These are phyloP conservation scores for Gambusia affinis DNA, from an alignment of 2,113 vertebrate species.

Conservation along the genomic window DNA sequence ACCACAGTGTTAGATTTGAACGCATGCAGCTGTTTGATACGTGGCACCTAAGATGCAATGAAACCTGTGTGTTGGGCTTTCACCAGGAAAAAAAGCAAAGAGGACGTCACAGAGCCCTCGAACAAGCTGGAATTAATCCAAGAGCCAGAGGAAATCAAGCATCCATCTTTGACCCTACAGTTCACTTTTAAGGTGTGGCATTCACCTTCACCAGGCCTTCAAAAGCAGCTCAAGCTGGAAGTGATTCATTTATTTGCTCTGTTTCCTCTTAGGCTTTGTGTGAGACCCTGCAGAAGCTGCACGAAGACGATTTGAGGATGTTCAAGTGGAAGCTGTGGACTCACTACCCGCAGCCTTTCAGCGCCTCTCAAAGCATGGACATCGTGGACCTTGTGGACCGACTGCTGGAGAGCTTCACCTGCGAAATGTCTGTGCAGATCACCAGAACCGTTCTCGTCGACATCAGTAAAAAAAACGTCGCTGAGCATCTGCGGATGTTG, in stretches of 20 bases:
- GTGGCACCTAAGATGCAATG: slow-evolving; percentile 6
- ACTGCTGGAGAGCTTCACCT: slow-evolving; percentile 65
- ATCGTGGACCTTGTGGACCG: slow-evolving; percentile 72
- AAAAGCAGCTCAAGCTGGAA: not conserved
- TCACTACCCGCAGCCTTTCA: slow-evolving; percentile 67
- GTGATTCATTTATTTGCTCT: not conserved
- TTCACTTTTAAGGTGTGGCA: slow-evolving; percentile 71
- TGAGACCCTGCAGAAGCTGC: slow-evolving; percentile 55
- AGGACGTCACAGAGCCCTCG: not conserved
- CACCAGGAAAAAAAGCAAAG: slow-evolving; percentile 37
- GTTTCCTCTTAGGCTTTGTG: slow-evolving; percentile 63
- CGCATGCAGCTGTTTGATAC: not conserved
- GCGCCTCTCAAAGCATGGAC: slow-evolving; percentile 43
- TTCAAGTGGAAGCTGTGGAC: slow-evolving; percentile 71
- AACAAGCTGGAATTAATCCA: slow-evolving; percentile 37
- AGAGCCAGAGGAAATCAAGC: slow-evolving; percentile 25
- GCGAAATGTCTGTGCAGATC: slow-evolving; percentile 66
- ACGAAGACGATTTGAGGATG: not conserved
- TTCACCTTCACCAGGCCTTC: not conserved
- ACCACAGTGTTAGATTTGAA: not conserved
- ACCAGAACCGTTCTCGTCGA: slow-evolving; percentile 55
- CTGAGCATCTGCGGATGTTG: slow-evolving; percentile 41
- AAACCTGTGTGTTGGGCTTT: slow-evolving; percentile 12
- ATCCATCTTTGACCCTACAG: slow-evolving; percentile 71
- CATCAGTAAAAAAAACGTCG: slow-evolving; percentile 39